A percentile compares a stretch with the other conserved stretches of the same genome.
phyloP scores from a whole-genome alignment of 2,113 vertebrate species.

The Ciconia stormi region DNA sequence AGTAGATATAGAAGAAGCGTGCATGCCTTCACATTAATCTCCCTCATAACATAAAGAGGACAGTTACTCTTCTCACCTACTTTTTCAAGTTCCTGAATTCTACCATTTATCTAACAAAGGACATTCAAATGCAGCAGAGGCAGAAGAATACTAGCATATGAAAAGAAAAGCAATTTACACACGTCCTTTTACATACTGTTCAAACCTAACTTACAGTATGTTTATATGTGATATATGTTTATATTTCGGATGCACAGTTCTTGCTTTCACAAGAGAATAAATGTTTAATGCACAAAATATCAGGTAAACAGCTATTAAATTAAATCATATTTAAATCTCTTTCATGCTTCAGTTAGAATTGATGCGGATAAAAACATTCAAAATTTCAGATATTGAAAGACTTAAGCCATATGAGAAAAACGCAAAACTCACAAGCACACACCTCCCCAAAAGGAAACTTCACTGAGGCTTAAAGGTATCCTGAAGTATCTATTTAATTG shows the following conservation, averaged over 20 bases:
- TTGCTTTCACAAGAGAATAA: background rate
- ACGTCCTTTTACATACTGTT: background rate
- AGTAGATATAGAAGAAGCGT: background rate
- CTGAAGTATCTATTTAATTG: background rate
- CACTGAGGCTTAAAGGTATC: background rate
- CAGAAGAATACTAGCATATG: background rate
- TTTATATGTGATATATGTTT: background rate
- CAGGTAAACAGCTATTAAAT: background rate
- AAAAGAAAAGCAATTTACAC: background rate
- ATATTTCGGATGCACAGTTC: background rate
- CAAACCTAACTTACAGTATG: background rate
- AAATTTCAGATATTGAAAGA: background rate
- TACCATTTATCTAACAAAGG: background rate
- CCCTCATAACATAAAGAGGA: background rate
- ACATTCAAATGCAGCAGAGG: background rate
- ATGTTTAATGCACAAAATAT: background rate
- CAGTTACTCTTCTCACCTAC: background rate
- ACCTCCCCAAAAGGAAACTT: background rate
- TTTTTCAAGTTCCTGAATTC: background rate
- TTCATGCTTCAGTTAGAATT: background rate
- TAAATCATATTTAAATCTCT: background rate
- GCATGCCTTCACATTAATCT: background rate
- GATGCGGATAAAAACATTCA: background rate
- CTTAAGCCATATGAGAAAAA: background rate
- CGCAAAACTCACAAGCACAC: background rate